phyloP scores from a whole-genome alignment of 2,888 invertebrate species.

The Stenodema calcarata region DNA sequence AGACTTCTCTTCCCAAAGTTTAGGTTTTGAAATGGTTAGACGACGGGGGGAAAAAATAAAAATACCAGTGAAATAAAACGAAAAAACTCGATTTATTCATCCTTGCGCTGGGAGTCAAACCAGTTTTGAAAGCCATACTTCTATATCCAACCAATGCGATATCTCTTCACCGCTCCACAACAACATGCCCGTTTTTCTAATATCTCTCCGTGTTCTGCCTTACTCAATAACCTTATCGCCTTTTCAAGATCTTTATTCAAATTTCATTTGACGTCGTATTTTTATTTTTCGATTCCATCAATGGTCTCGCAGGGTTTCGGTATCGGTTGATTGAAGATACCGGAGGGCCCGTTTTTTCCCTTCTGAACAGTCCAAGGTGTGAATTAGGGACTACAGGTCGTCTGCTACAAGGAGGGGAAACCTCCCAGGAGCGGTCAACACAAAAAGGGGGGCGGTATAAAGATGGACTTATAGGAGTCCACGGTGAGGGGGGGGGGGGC shows the following conservation, averaged over 20 bases:
- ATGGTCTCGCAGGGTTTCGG: not conserved
- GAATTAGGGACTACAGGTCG: not conserved
- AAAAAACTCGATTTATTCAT: conserved; percentile 26
- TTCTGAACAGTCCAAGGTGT: not conserved
- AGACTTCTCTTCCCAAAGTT: conserved; percentile 22
- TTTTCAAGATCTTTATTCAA: conserved; percentile 38
- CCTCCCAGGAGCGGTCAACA: not conserved
- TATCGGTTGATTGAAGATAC: not conserved
- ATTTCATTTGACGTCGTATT: not conserved
- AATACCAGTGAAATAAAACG: not conserved
- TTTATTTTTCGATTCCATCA: not conserved
- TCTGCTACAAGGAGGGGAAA: not conserved
- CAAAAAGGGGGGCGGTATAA: not conserved
- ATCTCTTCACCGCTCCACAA: not conserved
- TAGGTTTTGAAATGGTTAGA: not conserved
- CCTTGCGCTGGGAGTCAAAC: conserved; percentile 22
- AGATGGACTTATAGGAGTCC: too few relatives aligned
- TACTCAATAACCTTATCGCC: conserved; percentile 16
- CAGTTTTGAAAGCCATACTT: conserved; percentile 39
- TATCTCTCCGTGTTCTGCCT: not conserved
- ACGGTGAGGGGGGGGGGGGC: not conserved
- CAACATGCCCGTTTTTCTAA: not conserved
- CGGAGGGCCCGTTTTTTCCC: not conserved
- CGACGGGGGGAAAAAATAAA: not conserved
- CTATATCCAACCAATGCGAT: not conserved